These are phyloP conservation scores for Nemapogon koenigi DNA, from an alignment of 2,888 invertebrate genomes.

Conservation along the genomic window DNA sequence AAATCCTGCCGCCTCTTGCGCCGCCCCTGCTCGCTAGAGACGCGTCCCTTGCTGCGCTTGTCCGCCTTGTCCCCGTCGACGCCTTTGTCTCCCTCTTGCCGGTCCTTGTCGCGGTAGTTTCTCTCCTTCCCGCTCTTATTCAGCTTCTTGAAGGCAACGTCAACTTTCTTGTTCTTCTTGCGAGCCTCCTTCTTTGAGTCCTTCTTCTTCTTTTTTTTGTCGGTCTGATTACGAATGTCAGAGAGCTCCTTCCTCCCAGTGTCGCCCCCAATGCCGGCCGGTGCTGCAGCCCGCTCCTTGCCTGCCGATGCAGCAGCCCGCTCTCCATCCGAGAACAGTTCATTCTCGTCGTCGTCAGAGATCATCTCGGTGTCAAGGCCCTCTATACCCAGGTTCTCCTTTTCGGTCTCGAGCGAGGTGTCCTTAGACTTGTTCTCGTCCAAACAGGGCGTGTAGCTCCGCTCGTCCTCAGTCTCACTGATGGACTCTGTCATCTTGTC, in stretches of 20 bases:
- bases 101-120: slow-evolving; percentile 69
- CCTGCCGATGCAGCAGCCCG: slow-evolving; percentile 41
- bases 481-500: slow-evolving; percentile 68
- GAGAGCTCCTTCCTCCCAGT: slow-evolving; percentile 37
- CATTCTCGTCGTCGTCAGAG: slow-evolving; percentile 74
- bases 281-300: slow-evolving; percentile 39
- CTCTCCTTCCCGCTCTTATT: slow-evolving; percentile 79
- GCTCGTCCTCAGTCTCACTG: slow-evolving; percentile 69
- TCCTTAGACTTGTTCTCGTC: slow-evolving; percentile 67
- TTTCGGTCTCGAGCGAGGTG: slow-evolving; percentile 37
- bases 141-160: slow-evolving; percentile 78
- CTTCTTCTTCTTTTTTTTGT: slow-evolving; percentile 60
- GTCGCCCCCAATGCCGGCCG: slow-evolving; percentile 64
- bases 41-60: slow-evolving; percentile 18
- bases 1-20: slow-evolving; percentile 75
- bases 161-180: slow-evolving; percentile 56
- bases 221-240: slow-evolving; percentile 25
- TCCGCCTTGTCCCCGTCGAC: too few relatives aligned
- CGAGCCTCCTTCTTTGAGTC: slow-evolving; percentile 50
- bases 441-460: slow-evolving; percentile 76
- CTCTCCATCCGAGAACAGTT: slow-evolving; percentile 68
- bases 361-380: slow-evolving; percentile 78
- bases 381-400: slow-evolving; percentile 48
- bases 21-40: slow-evolving; percentile 24
- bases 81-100: slow-evolving; percentile 38